phyloP scores from a whole-genome alignment of 2,113 vertebrate species.

The Prinia subflava region DNA sequence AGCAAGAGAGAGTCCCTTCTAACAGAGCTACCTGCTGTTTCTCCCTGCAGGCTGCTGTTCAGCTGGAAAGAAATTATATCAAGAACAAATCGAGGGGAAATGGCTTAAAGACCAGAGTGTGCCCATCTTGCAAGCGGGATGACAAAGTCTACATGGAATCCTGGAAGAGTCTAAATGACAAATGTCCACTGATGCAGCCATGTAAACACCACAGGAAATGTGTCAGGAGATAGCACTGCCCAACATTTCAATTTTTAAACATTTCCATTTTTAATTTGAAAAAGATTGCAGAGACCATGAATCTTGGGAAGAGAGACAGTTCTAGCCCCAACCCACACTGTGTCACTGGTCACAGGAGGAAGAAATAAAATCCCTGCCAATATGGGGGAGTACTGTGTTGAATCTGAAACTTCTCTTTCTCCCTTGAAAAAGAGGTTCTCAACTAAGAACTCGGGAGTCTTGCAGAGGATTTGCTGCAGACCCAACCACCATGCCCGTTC shows the following conservation, averaged over 20 bases:
- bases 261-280: not conserved
- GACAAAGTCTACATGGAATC: not conserved
- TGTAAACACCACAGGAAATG: conserved; percentile 14
- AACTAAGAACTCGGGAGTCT: not conserved
- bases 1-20: not conserved
- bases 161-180: conserved; percentile 21
- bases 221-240: conserved; percentile 11
- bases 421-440: not conserved
- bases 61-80: not conserved
- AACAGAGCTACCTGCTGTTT: not conserved
- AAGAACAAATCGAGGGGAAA: not conserved
- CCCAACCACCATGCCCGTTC: not conserved
- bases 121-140: not conserved
- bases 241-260: conserved; percentile 14
- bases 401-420: not conserved
- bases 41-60: not conserved
- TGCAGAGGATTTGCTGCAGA: conserved; percentile 10
- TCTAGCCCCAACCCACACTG: not conserved
- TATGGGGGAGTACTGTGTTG: not conserved
- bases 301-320: not conserved
- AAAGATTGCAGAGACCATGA: not conserved
- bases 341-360: not conserved
- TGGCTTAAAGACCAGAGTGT: not conserved
- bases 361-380: not conserved
- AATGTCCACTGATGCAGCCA: not conserved